Evolutionary conservation across 2,113 vertebrate species (phyloP), one percentile per base, ranked within the genome.

Genomic region (Eubucco bourcierii): DNA sequence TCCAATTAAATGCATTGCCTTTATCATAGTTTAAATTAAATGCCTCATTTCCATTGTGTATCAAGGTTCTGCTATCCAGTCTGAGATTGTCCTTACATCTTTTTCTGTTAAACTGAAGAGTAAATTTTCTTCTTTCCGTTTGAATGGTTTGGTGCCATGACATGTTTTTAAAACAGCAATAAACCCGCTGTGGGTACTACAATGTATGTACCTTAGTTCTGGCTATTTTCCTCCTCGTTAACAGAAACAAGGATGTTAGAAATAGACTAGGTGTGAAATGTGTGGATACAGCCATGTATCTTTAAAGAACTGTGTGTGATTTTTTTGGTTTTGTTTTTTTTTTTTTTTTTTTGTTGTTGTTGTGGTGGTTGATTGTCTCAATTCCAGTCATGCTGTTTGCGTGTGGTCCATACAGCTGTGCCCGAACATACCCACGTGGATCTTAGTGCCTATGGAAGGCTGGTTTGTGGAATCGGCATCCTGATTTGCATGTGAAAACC

Each of bases 401-500:
- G 6, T 72, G 58, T 20, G 1, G 23, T 81, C 34, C 41, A 15
- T 87, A 16, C 84, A 90, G 59, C 81, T 82, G 87, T 58, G 46
- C 59, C 50, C 81, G 66, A 24, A 47, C 20, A 6, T 39, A 41
- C 34, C 75, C 71, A 6, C 1, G 0, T 56, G 77, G 84, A 71
- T 90, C 47, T 83, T 78, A 53, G n/a, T 72, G 31, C 55, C 47
- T 20, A 1, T 37, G 67, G 60, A 59, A 76, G 52, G 19, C 58
- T 66, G 39, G 39, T 76, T 71, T 73, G 39, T 70, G 53, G 80
- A 75, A n/a, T 6, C 65, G 78, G 44, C n/a, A 19, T 58, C 47
- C 81, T 92, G 64, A 94, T 95, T 89, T 91, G 78, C 90, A 85
- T 91, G 82, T 94, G 90, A 90, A 94, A 94, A 82, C 63, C 24